Percentiles rank a stretch among this genome's conserved stretches.
phyloP scores from a whole-genome alignment of 1,140 invertebrate genomes.

The Oppia nitens region DNA sequence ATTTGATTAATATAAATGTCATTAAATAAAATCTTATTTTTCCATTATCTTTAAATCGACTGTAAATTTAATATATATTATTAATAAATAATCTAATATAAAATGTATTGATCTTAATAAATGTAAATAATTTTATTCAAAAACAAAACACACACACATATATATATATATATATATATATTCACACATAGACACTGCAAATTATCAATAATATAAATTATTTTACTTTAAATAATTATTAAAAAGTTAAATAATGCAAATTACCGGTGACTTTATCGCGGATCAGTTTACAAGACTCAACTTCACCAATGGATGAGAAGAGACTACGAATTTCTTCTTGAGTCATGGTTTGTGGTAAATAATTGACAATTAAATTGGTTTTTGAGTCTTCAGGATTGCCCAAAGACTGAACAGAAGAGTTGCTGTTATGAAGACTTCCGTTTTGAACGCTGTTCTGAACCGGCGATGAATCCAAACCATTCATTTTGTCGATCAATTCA shows the following conservation, averaged over 20 bases:
- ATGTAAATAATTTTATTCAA: not conserved
- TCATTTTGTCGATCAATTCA: too few relatives aligned
- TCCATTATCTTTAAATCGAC: too few relatives aligned
- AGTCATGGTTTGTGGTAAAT: constrained; percentile 97
- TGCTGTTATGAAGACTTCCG: constrained; percentile 33
- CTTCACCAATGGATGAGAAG: constrained; percentile 93
- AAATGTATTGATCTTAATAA: not conserved
- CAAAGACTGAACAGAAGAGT: constrained; percentile 31
- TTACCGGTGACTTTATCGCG: constrained; percentile 92
- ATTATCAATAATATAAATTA: too few relatives aligned
- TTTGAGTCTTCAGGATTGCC: constrained; percentile 63
- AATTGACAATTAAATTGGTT: constrained; percentile 98
- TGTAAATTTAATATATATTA: too few relatives aligned
- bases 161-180: not conserved
- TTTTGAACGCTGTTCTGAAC: constrained; percentile 28
- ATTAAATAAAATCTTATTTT: too few relatives aligned
- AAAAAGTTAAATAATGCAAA: too few relatives aligned
- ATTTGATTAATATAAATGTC: too few relatives aligned
- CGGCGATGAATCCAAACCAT: constrained; percentile 6
- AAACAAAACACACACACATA: not conserved
- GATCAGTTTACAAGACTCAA: constrained; percentile 97
- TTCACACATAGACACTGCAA: too few relatives aligned
- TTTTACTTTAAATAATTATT: too few relatives aligned
- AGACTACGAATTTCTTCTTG: constrained; percentile 95
- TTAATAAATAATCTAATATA: too few relatives aligned